A percentile compares a stretch with the other conserved stretches of the same genome.
Evolutionary conservation across 2,113 vertebrate genomes (phyloP).

Genomic region (Datnioides undecimradiatus): DNA sequence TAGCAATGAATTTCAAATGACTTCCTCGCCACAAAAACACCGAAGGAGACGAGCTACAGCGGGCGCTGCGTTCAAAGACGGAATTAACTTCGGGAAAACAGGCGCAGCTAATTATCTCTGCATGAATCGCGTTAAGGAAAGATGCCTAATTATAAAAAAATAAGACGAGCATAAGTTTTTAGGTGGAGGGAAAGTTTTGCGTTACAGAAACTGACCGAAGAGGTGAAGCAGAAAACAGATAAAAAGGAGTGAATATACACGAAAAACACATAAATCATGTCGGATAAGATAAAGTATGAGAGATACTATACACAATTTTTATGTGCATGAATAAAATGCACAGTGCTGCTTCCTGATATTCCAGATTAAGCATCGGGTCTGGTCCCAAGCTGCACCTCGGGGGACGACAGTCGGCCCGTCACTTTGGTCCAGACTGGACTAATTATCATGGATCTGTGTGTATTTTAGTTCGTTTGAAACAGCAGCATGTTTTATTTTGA

Average conservation of each 20-base stretch:
- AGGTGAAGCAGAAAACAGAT: neutral
- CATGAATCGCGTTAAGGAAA: neutral
- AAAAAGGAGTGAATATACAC: neutral
- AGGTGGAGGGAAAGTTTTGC: neutral
- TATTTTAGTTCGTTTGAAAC: too few relatives aligned
- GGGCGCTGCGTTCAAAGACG: neutral
- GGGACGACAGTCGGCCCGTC: too few relatives aligned
- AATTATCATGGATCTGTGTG: too few relatives aligned
- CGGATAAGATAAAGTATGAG: neutral
- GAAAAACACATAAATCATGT: constrained; percentile 12
- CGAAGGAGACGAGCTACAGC: neutral
- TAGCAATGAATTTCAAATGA: constrained; percentile 22
- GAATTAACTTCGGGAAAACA: neutral
- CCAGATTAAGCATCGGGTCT: neutral
- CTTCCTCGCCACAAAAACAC: neutral
- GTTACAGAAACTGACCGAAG: neutral
- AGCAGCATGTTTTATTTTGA: too few relatives aligned
- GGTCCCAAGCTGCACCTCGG: too few relatives aligned
- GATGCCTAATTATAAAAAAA: neutral
- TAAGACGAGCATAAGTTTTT: neutral
- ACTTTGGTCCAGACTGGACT: too few relatives aligned
- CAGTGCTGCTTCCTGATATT: neutral
- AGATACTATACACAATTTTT: neutral
- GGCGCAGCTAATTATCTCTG: neutral
- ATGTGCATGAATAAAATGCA: neutral